Conservation (phyloP, 2,113 vertebrate genomes). For the Tinamus guttatus region DNA sequence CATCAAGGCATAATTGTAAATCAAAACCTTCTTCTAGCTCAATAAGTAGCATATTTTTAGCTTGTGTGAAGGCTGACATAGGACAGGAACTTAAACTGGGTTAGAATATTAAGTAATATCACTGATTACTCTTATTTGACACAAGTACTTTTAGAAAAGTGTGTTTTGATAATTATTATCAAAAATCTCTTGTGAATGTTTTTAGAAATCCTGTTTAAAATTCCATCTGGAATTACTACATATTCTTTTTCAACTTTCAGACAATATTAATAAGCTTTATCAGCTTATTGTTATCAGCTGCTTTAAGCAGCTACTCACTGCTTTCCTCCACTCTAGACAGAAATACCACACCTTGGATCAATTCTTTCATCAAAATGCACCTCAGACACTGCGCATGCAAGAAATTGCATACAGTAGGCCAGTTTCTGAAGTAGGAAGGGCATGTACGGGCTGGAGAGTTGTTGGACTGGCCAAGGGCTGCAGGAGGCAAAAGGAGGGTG, state of each 20-base stretch:
- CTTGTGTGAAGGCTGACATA: slow-evolving; percentile 72
- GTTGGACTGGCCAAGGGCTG: not conserved
- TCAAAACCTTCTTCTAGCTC: slow-evolving; percentile 77
- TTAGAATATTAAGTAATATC: slow-evolving; percentile 13
- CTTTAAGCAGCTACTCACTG: not conserved
- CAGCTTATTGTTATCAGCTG: too few species aligned
- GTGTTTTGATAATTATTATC: not conserved
- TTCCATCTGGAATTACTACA: not conserved
- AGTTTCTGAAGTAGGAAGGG: not conserved
- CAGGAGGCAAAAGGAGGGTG: not conserved
- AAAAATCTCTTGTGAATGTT: not conserved
- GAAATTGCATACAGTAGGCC: not conserved
- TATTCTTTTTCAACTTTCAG: not conserved
- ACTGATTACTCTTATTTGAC: not conserved
- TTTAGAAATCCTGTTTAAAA: not conserved
- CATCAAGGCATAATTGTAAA: slow-evolving; percentile 87
- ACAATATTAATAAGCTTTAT: not conserved
- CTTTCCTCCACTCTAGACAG: not conserved
- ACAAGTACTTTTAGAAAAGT: not conserved
- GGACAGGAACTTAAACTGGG: slow-evolving; percentile 30
- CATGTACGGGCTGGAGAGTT: not conserved
- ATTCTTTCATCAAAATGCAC: not conserved
- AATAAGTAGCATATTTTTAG: slow-evolving; percentile 61
- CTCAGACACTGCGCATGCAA: not conserved
- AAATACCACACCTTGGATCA: not conserved